These are phyloP conservation scores for Camponotus vicinus DNA, from an alignment of 1,140 invertebrate species.

Conservation along the genomic window DNA sequence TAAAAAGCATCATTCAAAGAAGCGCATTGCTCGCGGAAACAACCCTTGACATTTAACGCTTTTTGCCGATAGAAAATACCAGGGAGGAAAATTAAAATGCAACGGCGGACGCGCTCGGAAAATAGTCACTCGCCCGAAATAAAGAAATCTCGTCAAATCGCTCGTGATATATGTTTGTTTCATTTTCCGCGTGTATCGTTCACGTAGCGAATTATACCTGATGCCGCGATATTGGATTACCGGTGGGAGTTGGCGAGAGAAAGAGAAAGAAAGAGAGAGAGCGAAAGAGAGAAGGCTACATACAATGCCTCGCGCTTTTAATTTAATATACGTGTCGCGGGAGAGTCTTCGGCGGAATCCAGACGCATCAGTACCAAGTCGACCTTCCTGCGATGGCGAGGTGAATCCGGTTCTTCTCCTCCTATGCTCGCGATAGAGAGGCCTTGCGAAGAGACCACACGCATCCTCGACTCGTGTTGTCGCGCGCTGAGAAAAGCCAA, in stretches of 20 bases:
- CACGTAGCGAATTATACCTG: conserved; percentile 48
- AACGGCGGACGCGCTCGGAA: neutral
- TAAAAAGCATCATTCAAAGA: neutral
- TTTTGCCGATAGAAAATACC: neutral
- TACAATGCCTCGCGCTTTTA: conserved; percentile 62
- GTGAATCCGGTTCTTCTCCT: conserved; percentile 66
- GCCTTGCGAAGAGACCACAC: conserved; percentile 40
- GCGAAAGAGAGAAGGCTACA: neutral
- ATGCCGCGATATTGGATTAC: conserved; percentile 73
- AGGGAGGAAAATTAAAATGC: neutral
- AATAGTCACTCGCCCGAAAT: conserved; percentile 14
- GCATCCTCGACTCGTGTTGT: conserved; percentile 19
- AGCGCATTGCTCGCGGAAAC: neutral
- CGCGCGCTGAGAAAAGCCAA: conserved; percentile 40
- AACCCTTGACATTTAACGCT: conserved; percentile 12
- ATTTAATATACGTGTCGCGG: conserved; percentile 74
- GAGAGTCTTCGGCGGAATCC: conserved; percentile 79
- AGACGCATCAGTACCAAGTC: conserved; percentile 81
- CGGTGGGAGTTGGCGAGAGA: conserved; percentile 12
- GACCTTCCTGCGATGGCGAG: conserved; percentile 81
- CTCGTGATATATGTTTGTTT: neutral
- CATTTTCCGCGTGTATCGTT: conserved; percentile 32
- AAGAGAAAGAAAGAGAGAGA: too few relatives aligned
- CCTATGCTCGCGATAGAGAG: conserved; percentile 23
- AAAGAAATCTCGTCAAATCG: neutral